Base-by-base conservation (phyloP, 2,113 vertebrate species). In the Eublepharis macularius region DNA sequence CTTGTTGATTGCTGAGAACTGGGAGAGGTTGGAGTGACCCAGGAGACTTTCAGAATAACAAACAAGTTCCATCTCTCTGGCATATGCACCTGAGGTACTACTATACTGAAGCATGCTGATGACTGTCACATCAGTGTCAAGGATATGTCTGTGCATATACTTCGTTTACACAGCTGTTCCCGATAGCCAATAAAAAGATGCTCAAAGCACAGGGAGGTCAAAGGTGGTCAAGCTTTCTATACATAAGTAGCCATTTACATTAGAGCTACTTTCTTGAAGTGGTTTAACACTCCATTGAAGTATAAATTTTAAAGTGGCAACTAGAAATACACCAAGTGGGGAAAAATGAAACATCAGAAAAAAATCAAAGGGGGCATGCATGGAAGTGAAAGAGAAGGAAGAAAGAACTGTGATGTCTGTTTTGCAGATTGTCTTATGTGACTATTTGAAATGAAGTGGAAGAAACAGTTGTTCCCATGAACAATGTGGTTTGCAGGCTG, bases 91-190 rank as follows among this genome's bases (percentile, higher is more conserved):
- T 84, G 73, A 63, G 10, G 39, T 65, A 77, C 32, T n/a, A 39
- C 36, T 86, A 54, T 7, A 14, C 81, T 87, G 73, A 86, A 14
- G 82, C 82, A 81, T 29, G 75, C 85, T 39, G 60, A 68, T 69
- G 65, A 89, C 47, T 39, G 13, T 12, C 81, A 84, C 78, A 72
- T 69, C 63, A 34, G 19, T 68, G 75, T 69, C 85, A 81, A 84
- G 83, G 80, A 87, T 10, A 90, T 26, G 89, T 39, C 13, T 86
- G 36, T 49, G 70, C 29, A 13, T 88, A 90, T 80, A 47, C 17
- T 84, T 91, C 87, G 88, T 94, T 91, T 87, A 91, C 90, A 93
- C 89, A 93, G 92, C 92, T 95, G 92, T 84, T 90, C 72, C 65
- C 90, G 83, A 86, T 72, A 34, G 73, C 26, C 34, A 85, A 76